Evolutionary conservation across 35 echinoderm and acorn worm genomes (phyloP).

Genomic region (Ophioderma brevispina): DNA sequence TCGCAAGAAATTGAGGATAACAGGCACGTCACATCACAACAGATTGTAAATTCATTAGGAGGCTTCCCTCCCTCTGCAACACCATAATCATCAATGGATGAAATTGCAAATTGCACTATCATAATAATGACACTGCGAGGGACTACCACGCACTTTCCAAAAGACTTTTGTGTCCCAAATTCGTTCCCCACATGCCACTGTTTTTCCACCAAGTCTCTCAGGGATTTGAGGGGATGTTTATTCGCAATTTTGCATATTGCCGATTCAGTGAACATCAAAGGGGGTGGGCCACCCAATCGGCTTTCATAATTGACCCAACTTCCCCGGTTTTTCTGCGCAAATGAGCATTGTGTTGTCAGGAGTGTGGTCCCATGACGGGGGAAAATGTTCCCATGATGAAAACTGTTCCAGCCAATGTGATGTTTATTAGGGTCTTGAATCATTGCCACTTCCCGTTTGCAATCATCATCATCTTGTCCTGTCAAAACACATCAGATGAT

Average conservation of each 20-base stretch:
- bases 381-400: too few relatives aligned
- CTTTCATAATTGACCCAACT: too few relatives aligned
- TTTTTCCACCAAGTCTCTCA: not conserved
- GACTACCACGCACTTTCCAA: not conserved
- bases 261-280: not conserved
- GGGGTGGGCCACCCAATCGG: not conserved
- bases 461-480: too few relatives aligned
- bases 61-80: not conserved
- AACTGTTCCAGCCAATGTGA: too few relatives aligned
- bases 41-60: not conserved
- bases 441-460: too few relatives aligned
- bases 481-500: too few relatives aligned
- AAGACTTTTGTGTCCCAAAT: too few relatives aligned
- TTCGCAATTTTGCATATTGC: not conserved
- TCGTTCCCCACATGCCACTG: not conserved
- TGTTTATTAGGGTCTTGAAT: too few relatives aligned
- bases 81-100: not conserved
- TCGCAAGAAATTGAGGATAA: not conserved
- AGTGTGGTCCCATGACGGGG: too few relatives aligned
- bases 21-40: not conserved
- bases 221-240: not conserved
- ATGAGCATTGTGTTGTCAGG: not conserved
- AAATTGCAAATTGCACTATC: constrained; percentile 14
- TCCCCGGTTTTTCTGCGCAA: not conserved
- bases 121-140: not conserved